Evolutionary conservation across 2,888 invertebrate genomes (phyloP).

Genomic region (Syritta pipiens): DNA sequence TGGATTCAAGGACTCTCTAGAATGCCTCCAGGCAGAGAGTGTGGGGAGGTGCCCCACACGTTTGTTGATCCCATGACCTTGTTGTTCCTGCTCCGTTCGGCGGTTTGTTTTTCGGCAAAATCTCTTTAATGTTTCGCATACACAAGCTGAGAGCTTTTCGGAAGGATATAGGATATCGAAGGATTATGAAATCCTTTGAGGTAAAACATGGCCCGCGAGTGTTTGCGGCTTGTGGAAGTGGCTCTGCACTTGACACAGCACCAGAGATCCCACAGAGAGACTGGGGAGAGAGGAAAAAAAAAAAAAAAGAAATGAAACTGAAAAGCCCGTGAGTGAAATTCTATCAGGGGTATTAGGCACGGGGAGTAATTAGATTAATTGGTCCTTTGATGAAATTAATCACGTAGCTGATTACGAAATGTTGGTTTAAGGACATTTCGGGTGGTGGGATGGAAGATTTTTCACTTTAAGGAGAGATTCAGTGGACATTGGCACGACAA

Average conservation of each 20-base stretch:
- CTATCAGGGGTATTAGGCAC: slow-evolving; percentile 6
- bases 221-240: slow-evolving; percentile 25
- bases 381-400: slow-evolving; percentile 59
- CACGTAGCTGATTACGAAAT: slow-evolving; percentile 44
- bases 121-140: slow-evolving; percentile 54
- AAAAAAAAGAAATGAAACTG: background rate
- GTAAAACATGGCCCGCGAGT: slow-evolving; percentile 37
- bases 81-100: slow-evolving; percentile 28
- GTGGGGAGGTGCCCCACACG: slow-evolving; percentile 3
- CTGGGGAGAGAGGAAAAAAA: background rate
- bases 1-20: slow-evolving; percentile 36
- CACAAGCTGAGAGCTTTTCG: slow-evolving; percentile 22
- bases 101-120: slow-evolving; percentile 19
- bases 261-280: background rate
- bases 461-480: background rate
- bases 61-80: slow-evolving; percentile 66
- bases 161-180: slow-evolving; percentile 14
- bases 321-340: slow-evolving; percentile 29
- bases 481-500: background rate
- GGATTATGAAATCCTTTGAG: slow-evolving; percentile 46
- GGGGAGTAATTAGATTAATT: slow-evolving; percentile 57
- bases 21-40: slow-evolving; percentile 26
- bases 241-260: slow-evolving; percentile 42
- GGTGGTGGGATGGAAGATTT: background rate
- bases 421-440: slow-evolving; percentile 12